Percentiles rank a stretch among this genome's conserved stretches.
Conservation (phyloP, 2,113 vertebrate genomes). For the Dasyurus viverrinus region DNA sequence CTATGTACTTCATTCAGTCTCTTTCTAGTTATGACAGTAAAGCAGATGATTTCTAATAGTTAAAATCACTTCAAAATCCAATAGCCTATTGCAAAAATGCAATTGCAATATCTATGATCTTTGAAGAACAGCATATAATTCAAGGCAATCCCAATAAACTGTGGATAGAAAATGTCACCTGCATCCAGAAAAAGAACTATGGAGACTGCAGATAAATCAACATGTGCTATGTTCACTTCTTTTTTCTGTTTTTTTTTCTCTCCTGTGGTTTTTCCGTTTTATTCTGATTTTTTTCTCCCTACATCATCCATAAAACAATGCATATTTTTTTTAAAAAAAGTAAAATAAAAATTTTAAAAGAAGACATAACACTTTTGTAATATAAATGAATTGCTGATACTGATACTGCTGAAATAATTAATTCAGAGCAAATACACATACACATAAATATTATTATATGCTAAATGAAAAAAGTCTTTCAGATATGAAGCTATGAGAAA, state of each 20-base stretch:
- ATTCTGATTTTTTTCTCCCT: too few species aligned
- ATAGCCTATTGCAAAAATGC: neutral
- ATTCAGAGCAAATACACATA: neutral
- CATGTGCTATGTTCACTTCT: too few species aligned
- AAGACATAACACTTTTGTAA: too few species aligned
- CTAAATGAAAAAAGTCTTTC: neutral
- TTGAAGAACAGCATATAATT: neutral
- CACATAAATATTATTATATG: neutral
- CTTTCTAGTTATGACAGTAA: neutral
- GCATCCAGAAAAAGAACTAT: too few species aligned
- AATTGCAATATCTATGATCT: neutral
- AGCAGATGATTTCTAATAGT: neutral
- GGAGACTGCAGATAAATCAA: too few species aligned
- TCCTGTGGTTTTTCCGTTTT: too few species aligned
- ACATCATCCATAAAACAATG: too few species aligned
- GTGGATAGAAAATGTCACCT: too few species aligned
- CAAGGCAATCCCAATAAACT: too few species aligned
- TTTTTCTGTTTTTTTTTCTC: too few species aligned
- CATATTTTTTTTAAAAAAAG: too few species aligned
- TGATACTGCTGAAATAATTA: neutral
- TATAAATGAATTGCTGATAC: neutral
- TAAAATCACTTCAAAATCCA: neutral
- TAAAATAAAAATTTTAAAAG: too few species aligned
- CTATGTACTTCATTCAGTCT: neutral
- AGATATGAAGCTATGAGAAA: neutral